Evolutionary conservation across 1,140 invertebrate genomes (phyloP).

Genomic region (Helicoverpa zea): DNA sequence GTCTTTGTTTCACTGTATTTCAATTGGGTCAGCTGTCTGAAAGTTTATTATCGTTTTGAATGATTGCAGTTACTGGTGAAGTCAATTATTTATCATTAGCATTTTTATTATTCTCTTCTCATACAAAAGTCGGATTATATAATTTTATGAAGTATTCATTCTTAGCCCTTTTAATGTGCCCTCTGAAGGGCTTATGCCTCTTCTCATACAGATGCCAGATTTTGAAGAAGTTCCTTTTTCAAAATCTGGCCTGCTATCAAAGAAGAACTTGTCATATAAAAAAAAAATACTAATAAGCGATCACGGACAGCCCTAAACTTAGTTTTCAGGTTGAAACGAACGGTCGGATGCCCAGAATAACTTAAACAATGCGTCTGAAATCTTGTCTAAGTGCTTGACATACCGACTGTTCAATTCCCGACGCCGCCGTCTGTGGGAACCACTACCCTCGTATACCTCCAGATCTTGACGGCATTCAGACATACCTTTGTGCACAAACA

Average conservation of each 20-base stretch:
- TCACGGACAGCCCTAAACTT: slow-evolving; percentile 57
- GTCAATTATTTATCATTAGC: background rate
- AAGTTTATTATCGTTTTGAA: slow-evolving; percentile 12
- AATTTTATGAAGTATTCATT: too few species aligned
- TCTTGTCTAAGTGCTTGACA: slow-evolving; percentile 83
- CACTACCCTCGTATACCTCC: slow-evolving; percentile 24
- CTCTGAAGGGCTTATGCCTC: too few species aligned
- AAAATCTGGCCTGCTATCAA: too few species aligned
- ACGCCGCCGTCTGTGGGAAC: slow-evolving; percentile 62
- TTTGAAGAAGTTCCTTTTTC: too few species aligned
- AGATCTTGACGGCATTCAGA: background rate
- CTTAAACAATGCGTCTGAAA: slow-evolving; percentile 84
- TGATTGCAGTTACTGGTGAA: background rate
- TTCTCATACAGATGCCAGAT: too few species aligned
- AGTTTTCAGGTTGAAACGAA: slow-evolving; percentile 69
- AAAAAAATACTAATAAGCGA: background rate
- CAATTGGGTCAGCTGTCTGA: background rate
- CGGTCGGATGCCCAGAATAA: slow-evolving; percentile 73
- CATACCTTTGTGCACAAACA: background rate
- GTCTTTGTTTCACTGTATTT: background rate
- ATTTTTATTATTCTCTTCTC: background rate
- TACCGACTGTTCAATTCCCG: slow-evolving; percentile 75
- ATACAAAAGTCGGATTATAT: too few species aligned
- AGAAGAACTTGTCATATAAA: too few species aligned
- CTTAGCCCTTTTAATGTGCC: too few species aligned